Evolutionary conservation across 2,888 invertebrate species (phyloP).

Genomic region (Brachypalpus laphriformis): DNA sequence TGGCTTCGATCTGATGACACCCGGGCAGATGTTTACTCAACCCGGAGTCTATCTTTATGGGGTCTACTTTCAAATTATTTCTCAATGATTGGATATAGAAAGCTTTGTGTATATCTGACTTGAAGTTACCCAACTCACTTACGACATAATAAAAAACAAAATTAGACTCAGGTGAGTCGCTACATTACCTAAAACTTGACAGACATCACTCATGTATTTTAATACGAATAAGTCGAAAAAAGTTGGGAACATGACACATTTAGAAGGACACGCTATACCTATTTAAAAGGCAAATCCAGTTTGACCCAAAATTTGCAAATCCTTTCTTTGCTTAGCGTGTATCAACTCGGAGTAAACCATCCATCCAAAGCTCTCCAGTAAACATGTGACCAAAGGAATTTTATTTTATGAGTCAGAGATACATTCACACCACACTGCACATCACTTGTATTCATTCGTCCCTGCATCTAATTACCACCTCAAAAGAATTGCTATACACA

Average conservation of each 20-base stretch:
- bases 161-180: neutral
- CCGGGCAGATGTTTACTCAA: too few relatives aligned
- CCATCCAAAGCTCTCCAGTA: neutral
- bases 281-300: conserved; percentile 6
- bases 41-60: too few relatives aligned
- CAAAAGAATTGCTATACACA: conserved; percentile 4
- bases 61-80: too few relatives aligned
- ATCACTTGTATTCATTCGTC: conserved; percentile 6
- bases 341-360: neutral
- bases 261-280: neutral
- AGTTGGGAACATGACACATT: neutral
- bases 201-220: neutral
- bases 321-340: neutral
- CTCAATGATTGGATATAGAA: too few relatives aligned
- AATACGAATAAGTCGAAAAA: neutral
- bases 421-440: neutral
- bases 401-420: neutral
- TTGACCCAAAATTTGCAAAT: conserved; percentile 26
- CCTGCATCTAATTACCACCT: conserved; percentile 59
- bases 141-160: neutral
- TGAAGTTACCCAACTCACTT: neutral
- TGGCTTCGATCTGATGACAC: too few relatives aligned
- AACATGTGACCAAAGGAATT: conserved; percentile 35
- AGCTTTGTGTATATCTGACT: too few relatives aligned
- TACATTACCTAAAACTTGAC: neutral